These are phyloP conservation scores for Drosophila kurseongensis DNA, from an alignment of 1,140 invertebrate genomes.

Conservation along the genomic window DNA sequence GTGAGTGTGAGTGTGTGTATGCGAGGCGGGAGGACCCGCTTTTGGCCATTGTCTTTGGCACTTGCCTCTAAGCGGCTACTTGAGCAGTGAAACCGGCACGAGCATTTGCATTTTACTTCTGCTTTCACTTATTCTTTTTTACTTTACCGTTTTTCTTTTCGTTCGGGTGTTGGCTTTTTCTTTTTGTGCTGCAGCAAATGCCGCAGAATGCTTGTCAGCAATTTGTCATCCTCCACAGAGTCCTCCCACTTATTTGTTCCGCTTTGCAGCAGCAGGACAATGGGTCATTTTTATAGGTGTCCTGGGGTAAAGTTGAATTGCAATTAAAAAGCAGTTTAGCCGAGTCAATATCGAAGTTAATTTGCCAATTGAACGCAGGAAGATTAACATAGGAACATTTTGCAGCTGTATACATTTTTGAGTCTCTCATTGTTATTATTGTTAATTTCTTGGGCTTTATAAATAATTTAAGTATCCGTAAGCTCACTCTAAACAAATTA, in stretches of 20 bases:
- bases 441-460: too few relatives aligned
- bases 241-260: conserved; percentile 31
- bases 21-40: conserved; percentile 24
- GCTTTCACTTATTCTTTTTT: conserved; percentile 20
- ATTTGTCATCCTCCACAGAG: conserved; percentile 22
- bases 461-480: too few relatives aligned
- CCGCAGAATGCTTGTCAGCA: conserved; percentile 67
- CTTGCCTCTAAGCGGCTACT: conserved; percentile 76
- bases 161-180: conserved; percentile 22
- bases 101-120: conserved; percentile 54
- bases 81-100: conserved; percentile 69
- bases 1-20: background rate
- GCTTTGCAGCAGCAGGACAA: conserved; percentile 42
- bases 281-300: conserved; percentile 2
- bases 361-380: background rate
- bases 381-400: background rate
- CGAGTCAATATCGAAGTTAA: conserved; percentile 5
- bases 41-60: conserved; percentile 72
- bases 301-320: conserved; percentile 7
- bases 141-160: background rate
- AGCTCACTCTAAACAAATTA: too few relatives aligned
- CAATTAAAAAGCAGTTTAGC: conserved; percentile 12
- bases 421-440: too few relatives aligned
- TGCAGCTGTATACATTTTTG: background rate
- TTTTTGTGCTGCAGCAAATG: conserved; percentile 36